Evolutionary conservation across 2,113 vertebrate species (phyloP).

Genomic region (Lepidiolamprologus cunningtoni): DNA sequence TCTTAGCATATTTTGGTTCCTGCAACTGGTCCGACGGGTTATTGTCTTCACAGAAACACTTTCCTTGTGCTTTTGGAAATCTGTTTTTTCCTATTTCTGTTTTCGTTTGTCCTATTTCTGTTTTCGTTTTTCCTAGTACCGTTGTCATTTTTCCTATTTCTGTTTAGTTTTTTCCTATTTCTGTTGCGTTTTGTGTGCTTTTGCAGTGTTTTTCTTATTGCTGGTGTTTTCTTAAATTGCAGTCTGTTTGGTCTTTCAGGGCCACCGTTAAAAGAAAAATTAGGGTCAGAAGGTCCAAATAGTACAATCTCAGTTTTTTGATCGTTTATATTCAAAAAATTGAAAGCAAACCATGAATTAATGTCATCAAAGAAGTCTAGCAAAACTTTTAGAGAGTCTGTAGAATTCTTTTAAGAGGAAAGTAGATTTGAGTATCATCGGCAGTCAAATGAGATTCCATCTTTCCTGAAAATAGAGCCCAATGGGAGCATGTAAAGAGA

Average conservation of each 20-base stretch:
- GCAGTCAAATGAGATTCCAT: neutral
- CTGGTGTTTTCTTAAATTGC: neutral
- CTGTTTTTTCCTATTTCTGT: neutral
- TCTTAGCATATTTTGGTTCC: neutral
- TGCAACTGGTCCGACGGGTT: fast-evolving
- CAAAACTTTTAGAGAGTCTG: neutral
- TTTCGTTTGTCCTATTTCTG: no score
- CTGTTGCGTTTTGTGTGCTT: neutral
- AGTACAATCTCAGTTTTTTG: neutral
- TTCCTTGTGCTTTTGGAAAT: neutral
- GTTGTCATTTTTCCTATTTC: neutral
- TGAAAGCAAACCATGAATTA: neutral
- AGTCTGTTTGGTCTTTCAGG: neutral
- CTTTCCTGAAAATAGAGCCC: neutral
- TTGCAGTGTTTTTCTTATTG: neutral
- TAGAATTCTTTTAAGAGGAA: neutral
- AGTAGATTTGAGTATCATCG: neutral
- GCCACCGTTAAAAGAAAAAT: neutral
- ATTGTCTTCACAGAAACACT: neutral
- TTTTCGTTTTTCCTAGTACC: fast-evolving
- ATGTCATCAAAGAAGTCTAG: neutral
- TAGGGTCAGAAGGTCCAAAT: neutral
- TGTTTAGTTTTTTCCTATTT: neutral
- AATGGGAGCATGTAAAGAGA: neutral
- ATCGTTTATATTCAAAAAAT: neutral